Conservation (phyloP, 2,113 vertebrate species). For the Meriones unguiculatus region DNA sequence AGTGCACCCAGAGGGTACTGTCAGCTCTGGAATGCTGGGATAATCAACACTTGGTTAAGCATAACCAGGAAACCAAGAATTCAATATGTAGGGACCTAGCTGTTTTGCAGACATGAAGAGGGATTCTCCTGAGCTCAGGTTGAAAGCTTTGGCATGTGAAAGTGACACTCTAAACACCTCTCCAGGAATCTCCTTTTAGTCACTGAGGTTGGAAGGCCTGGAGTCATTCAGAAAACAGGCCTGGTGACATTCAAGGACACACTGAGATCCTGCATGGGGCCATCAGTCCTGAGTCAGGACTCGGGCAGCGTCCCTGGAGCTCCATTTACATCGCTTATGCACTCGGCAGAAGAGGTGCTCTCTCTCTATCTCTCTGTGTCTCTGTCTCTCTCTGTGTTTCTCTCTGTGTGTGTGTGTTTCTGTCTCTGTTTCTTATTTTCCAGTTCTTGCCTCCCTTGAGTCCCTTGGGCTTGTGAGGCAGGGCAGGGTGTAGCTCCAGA, state of each 20-base stretch:
- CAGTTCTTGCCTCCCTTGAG: too few species aligned
- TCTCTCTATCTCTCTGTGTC: too few species aligned
- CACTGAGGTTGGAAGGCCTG: not conserved
- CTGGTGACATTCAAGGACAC: not conserved
- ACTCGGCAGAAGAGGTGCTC: too few species aligned
- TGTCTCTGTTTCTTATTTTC: too few species aligned
- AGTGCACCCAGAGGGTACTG: not conserved
- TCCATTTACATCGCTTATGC: not conserved
- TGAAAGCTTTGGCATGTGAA: not conserved
- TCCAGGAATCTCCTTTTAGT: not conserved
- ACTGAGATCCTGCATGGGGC: not conserved
- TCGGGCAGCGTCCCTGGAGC: not conserved
- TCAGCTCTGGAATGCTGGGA: not conserved
- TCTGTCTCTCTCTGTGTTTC: too few species aligned
- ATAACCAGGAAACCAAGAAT: not conserved
- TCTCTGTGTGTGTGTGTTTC: too few species aligned
- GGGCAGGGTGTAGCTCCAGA: too few species aligned
- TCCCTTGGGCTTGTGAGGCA: too few species aligned
- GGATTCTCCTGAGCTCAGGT: not conserved
- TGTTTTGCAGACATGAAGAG: not conserved
- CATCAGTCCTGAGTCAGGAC: not conserved
- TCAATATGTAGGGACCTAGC: not conserved
- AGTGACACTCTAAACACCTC: not conserved
- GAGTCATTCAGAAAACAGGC: not conserved
- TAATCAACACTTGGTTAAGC: not conserved